Base-by-base conservation (phyloP, 2,888 invertebrate species). In the Melanostoma scalare region DNA sequence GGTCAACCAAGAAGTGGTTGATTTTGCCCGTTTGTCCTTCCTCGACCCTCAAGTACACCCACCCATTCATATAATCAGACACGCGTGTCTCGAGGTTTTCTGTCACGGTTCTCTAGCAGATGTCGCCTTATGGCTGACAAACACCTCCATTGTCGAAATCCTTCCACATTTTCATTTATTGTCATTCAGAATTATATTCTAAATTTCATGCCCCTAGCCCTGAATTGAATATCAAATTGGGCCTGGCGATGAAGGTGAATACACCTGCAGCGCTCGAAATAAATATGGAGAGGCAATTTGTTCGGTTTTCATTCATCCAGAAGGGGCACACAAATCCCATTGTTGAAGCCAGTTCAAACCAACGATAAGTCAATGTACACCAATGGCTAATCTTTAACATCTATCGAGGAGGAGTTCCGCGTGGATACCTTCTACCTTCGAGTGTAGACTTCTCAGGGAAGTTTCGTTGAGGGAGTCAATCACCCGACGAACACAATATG, bases 231-330 rank as follows among this genome's bases (percentile, higher is more conserved):
- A 96, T 91, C 96, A 97, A 90, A 97, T 98, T 88, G 98, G 98
- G 82, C 97, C 97, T 73, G 98, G 98, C 65, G 98, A 98, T 91
- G 97, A 98, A 91, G 98, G 98, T 87, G 98, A 98, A 92, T 98
- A 98, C 91, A 97, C 97, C 1, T 98, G 98, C 92, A 96, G 96
- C 80, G 98, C 98, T 56, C 95, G 96, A 88, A 98, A 98, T 92
- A 96, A 97, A 90, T 97, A 97, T 89, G 99, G 99, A 79, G 98
- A 98, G 92, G 98, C 98, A 53, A 97, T 98, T 89, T 98, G 98
- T 92, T 97, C 97, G 80, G 97, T 98, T 67, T 97, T 96, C 91
- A 98, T 98, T 87, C 97, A 97, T 90, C 97, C 97, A 3, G 97
- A 98, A 92, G n/a, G n/a, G 96, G 96, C 87, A 94, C 94, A 86